Base-by-base conservation (phyloP, 2,797 vertebrate genomes). In the Dermochelys coriacea region DNA sequence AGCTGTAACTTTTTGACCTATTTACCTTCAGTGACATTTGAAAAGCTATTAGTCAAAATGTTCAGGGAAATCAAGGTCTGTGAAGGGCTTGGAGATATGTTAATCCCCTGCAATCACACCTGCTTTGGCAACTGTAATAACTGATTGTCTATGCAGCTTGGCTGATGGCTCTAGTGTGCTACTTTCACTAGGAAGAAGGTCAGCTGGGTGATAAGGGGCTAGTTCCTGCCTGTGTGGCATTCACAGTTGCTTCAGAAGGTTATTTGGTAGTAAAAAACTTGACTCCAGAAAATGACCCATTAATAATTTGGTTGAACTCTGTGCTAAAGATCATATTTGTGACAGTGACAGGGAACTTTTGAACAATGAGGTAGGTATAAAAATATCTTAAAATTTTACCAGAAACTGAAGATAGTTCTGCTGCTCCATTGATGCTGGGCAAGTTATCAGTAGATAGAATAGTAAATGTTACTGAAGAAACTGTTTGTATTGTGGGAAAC, bases 41-140 rank as follows among this genome's bases (percentile, higher is more conserved):
- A 98, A 97, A 98, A 98, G 97, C 98, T 97, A 97, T 98, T 98
- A 97, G 98, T 98, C 98, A 98, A 98, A 95, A 98, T 97, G 96
- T 98, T 98, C 95, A 98, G 98, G 98, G 97, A 98, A 94, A 98
- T 96, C 89, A 97, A 98, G 84, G 98, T 96, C 95, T 98, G 97
- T 96, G 97, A 97, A 97, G 97, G 97, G 98, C 98, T 96, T 94
- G 97, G 96, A 98, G 97, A 98, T 98, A 98, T 98, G 97, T 98
- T 98, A 98, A 98, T 98, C 98, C 97, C 98, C 98, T 94, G 98
- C 98, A 98, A 98, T 98, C 98, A 99, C 99, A 98, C 98, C 98
- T 98, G 98, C 98, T 98, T 98, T 98, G 98, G 98, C 98, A 98
- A 98, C 98, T 98, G 98, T 98, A 98, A 98, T 98, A 98, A 98